Evolutionary conservation across 2,888 invertebrate genomes (phyloP).

Genomic region (Seladonia tumulorum): DNA sequence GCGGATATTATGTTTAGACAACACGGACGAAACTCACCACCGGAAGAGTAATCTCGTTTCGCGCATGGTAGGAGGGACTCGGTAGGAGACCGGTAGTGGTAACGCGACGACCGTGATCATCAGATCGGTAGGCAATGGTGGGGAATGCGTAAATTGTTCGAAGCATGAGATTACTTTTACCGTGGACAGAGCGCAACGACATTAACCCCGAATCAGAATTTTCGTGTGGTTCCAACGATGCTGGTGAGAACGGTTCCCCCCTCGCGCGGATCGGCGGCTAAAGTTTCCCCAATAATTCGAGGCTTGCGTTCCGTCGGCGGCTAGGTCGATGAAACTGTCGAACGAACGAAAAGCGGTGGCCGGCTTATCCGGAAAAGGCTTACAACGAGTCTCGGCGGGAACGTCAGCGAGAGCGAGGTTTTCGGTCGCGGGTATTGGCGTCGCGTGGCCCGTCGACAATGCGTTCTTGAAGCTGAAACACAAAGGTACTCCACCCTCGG

Average conservation of each 20-base stretch:
- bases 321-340: not conserved
- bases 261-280: not conserved
- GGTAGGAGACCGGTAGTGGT: no score
- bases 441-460: slow-evolving; percentile 42
- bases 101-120: no score
- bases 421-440: slow-evolving; percentile 33
- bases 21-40: no score
- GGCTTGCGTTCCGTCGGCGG: not conserved
- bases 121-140: not conserved
- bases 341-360: not conserved
- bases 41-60: no score
- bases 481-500: slow-evolving; percentile 54
- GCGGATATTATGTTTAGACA: no score
- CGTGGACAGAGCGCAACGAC: not conserved
- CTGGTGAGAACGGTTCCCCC: not conserved
- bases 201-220: not conserved
- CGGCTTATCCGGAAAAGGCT: slow-evolving; percentile 14
- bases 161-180: not conserved
- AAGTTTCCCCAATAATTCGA: not conserved
- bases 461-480: slow-evolving; percentile 62
- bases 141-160: no score
- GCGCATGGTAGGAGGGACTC: no score
- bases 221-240: not conserved
- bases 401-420: slow-evolving; percentile 6
- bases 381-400: not conserved